Conservation (phyloP, 2,888 invertebrate species). For the Meliscaeva auricollis region DNA sequence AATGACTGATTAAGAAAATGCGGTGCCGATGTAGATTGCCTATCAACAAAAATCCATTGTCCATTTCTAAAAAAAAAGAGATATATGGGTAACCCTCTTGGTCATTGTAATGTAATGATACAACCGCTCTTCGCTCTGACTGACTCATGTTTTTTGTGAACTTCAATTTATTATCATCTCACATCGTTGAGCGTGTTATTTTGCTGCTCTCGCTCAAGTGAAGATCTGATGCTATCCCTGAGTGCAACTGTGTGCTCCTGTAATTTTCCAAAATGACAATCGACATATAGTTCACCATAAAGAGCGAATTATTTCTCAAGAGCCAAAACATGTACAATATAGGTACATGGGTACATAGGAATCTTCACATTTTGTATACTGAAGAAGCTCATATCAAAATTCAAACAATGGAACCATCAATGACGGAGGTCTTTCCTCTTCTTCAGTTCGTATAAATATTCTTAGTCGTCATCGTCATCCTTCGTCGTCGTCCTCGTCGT, state of each 20-base stretch:
- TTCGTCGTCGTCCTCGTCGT: background rate
- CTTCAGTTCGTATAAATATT: constrained; percentile 7
- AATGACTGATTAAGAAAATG: constrained; percentile 73
- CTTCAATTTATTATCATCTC: constrained; percentile 74
- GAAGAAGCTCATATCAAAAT: constrained; percentile 64
- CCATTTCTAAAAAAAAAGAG: constrained; percentile 33
- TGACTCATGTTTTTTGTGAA: constrained; percentile 68
- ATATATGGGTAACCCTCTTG: constrained; percentile 3
- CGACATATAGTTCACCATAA: constrained; percentile 68
- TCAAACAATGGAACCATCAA: constrained; percentile 74
- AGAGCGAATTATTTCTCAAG: constrained; percentile 31
- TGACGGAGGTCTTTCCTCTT: constrained; percentile 54
- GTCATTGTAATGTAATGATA: constrained; percentile 40
- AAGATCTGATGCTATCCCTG: constrained; percentile 9
- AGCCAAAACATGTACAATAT: background rate
- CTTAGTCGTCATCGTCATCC: constrained; percentile 7
- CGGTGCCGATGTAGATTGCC: constrained; percentile 73
- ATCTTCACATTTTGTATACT: constrained; percentile 17
- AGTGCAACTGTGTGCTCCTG: constrained; percentile 39
- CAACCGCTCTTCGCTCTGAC: constrained; percentile 14
- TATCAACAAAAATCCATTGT: constrained; percentile 72
- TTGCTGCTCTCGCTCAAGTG: background rate
- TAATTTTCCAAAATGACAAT: constrained; percentile 65
- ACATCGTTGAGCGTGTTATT: constrained; percentile 61
- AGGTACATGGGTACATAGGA: background rate